Evolutionary conservation across 30 jellyfish, hydroid and myxozoan genomes (phyloP).

Genomic region (Hydractinia echinata): DNA sequence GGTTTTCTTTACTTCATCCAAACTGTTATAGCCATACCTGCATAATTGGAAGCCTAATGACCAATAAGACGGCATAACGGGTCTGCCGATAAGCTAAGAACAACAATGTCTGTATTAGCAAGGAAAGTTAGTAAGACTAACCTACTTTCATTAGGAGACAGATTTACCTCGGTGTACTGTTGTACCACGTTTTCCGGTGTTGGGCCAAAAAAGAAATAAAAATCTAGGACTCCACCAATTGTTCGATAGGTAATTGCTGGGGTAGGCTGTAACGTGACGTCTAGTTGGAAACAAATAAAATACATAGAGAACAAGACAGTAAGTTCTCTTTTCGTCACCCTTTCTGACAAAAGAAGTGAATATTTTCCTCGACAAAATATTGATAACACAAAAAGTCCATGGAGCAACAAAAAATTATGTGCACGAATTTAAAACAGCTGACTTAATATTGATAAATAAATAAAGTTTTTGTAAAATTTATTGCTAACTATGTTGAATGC

Average conservation of each 20-base stretch:
- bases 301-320: too few relatives aligned
- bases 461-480: too few relatives aligned
- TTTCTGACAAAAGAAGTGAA: too few relatives aligned
- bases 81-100: constrained; percentile 84
- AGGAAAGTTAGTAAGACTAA: not conserved
- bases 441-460: too few relatives aligned
- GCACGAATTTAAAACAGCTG: too few relatives aligned
- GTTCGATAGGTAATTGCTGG: constrained; percentile 92
- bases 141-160: not conserved
- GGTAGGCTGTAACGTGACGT: constrained; percentile 71
- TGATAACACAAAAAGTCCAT: too few relatives aligned
- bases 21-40: constrained; percentile 93
- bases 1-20: constrained; percentile 68
- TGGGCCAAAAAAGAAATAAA: constrained; percentile 81
- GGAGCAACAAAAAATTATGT: too few relatives aligned
- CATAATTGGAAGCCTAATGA: constrained; percentile 93
- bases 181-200: constrained; percentile 84
- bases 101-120: not conserved
- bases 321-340: too few relatives aligned
- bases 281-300: constrained; percentile 5
- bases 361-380: too few relatives aligned
- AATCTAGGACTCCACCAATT: constrained; percentile 96
- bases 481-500: too few relatives aligned
- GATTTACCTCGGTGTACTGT: constrained; percentile 75
- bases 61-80: constrained; percentile 97